These are phyloP conservation scores for Chaetophractus vellerosus DNA, from an alignment of 2,797 vertebrate genomes.

Conservation along the genomic window DNA sequence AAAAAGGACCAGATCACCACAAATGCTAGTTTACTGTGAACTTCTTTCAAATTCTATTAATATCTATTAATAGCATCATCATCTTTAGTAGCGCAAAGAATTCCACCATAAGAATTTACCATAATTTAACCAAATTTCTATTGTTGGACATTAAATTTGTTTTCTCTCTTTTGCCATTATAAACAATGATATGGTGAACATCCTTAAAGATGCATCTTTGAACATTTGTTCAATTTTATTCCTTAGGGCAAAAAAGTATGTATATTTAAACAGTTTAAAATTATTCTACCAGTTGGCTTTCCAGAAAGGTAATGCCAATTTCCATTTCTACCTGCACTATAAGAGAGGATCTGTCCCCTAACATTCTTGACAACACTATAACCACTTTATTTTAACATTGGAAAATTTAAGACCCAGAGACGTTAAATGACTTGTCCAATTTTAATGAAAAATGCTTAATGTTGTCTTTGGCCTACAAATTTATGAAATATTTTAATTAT, in stretches of 20 bases:
- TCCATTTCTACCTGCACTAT: neutral
- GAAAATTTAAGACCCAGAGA: constrained; percentile 34
- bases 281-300: constrained; percentile 51
- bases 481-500: constrained; percentile 70
- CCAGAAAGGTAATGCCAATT: neutral
- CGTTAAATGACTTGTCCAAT: constrained; percentile 50
- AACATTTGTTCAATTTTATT: constrained; percentile 34
- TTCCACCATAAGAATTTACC: neutral
- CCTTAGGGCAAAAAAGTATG: constrained; percentile 21
- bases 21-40: neutral
- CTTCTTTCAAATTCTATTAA: constrained; percentile 15
- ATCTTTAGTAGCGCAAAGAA: constrained; percentile 5
- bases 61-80: neutral
- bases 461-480: constrained; percentile 53
- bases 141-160: neutral
- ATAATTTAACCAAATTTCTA: constrained; percentile 15
- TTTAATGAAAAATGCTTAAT: constrained; percentile 67
- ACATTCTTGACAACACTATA: constrained; percentile 41
- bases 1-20: constrained; percentile 27
- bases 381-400: constrained; percentile 21
- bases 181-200: constrained; percentile 15
- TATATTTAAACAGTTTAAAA: constrained; percentile 51
- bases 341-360: constrained; percentile 36
- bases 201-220: neutral
- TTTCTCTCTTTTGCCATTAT: neutral